Evolutionary conservation across 64 coral and sea anemone genomes (phyloP).

Genomic region (Porites lutea): DNA sequence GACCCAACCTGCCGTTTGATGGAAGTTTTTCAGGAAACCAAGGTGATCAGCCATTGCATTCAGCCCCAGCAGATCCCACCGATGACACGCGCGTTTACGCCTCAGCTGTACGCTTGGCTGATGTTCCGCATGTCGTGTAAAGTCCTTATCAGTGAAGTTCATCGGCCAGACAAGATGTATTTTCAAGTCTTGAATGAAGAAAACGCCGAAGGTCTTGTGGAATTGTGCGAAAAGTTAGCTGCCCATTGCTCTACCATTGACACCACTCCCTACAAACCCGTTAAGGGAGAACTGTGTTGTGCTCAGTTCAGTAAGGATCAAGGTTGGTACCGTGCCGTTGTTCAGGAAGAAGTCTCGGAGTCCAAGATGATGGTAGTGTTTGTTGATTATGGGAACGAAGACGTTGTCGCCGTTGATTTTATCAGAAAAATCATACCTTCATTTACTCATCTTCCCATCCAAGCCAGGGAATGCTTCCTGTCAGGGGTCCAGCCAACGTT

Average conservation of each 20-base stretch:
- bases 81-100: background rate
- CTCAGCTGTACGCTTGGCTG: conserved; percentile 17
- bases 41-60: background rate
- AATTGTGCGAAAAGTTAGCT: conserved; percentile 21
- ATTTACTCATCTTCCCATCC: conserved; percentile 52
- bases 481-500: background rate
- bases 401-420: conserved; percentile 7
- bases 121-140: conserved; percentile 6
- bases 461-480: conserved; percentile 40
- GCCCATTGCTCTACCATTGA: conserved; percentile 41
- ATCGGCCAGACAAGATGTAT: conserved; percentile 42
- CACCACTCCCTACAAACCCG: conserved; percentile 32
- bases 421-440: conserved; percentile 16
- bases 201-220: conserved; percentile 19
- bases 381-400: conserved; percentile 83
- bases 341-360: conserved; percentile 38
- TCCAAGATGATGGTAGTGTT: conserved; percentile 57
- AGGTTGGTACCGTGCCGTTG: conserved; percentile 70
- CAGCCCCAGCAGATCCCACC: background rate
- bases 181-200: conserved; percentile 47
- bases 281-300: conserved; percentile 52
- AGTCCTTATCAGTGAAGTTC: conserved; percentile 55
- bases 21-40: background rate
- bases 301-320: conserved; percentile 68
- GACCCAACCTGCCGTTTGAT: background rate